A percentile compares a stretch with the other conserved stretches of the same genome.
phyloP scores from a whole-genome alignment of 2,113 vertebrate genomes.

The Hippopotamus amphibius region DNA sequence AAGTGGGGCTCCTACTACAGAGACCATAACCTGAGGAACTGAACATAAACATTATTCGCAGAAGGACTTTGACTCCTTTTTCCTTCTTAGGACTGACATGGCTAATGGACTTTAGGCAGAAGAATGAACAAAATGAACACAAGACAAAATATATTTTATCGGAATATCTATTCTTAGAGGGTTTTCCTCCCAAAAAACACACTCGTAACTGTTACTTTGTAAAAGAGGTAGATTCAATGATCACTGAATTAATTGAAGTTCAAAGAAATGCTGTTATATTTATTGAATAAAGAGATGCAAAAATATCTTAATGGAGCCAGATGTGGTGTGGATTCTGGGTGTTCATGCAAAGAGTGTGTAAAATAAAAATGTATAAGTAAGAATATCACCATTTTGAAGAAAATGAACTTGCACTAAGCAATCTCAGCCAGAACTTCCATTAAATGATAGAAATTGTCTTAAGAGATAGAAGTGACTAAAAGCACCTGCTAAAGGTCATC shows the following conservation, averaged over 20 bases:
- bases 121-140: background rate
- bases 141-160: background rate
- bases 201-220: background rate
- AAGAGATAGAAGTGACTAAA: background rate
- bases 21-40: background rate
- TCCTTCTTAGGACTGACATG: background rate
- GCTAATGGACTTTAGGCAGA: background rate
- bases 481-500: background rate
- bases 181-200: background rate
- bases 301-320: background rate
- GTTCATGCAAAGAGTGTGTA: background rate
- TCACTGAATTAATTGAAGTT: constrained; percentile 10
- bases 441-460: background rate
- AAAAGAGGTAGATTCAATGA: background rate
- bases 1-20: background rate
- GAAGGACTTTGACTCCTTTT: background rate
- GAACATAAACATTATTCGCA: background rate
- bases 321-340: background rate
- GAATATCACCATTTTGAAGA: background rate
- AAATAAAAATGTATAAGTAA: background rate
- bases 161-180: background rate
- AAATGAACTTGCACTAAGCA: background rate
- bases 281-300: background rate
- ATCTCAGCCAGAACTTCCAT: background rate
- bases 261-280: background rate